Base-by-base conservation (phyloP, 2,888 invertebrate species). In the Aphodius granarius region DNA sequence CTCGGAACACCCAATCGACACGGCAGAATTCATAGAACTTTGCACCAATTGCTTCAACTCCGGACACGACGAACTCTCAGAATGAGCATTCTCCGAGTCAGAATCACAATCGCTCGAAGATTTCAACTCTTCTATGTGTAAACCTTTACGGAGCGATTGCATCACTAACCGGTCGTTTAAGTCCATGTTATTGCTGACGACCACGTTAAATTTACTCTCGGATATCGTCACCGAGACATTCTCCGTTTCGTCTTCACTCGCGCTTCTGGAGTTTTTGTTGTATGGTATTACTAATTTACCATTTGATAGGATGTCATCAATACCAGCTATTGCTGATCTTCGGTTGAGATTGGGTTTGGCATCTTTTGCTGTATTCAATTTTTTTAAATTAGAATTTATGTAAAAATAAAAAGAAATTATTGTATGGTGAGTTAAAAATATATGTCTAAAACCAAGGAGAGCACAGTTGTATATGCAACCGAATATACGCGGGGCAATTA, bases 261-360 rank as follows among this genome's bases (percentile, higher is more conserved):
- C 82, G 68, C 83, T 85, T 5, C 79, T 80, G 71, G 80, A 81
- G 43, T 78, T 78, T 65, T 78, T 77, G 63, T 81, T 82, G 63
- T 83, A 84, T 0, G 86, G 86, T 43, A 85, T 83, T 9, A 85
- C 83, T 1, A 86, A 78, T 78, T 86, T 86, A 9, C 86, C 86
- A 66, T 86, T 86, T 1, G 85, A 83, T 0, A 87, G 77, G 16
- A 87, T 77, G 74, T 84, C 83, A 71, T 83, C 86, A 22, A 87
- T 84, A 1, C 90, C 83, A 5, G 82, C 81, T 72, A 86, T 88
- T 0, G 87, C 90, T 0, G 88, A 85, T 70, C 91, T 85, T 73
- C 90, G 85, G 74, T 88, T 89, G 82, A 90, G 85, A 81, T 90
- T 90, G 0, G 90, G 90, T 75, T 91, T 89, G 64, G 91, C 89